These are phyloP conservation scores for Molorchus minor DNA, from an alignment of 2,888 invertebrate species.

Conservation along the genomic window DNA sequence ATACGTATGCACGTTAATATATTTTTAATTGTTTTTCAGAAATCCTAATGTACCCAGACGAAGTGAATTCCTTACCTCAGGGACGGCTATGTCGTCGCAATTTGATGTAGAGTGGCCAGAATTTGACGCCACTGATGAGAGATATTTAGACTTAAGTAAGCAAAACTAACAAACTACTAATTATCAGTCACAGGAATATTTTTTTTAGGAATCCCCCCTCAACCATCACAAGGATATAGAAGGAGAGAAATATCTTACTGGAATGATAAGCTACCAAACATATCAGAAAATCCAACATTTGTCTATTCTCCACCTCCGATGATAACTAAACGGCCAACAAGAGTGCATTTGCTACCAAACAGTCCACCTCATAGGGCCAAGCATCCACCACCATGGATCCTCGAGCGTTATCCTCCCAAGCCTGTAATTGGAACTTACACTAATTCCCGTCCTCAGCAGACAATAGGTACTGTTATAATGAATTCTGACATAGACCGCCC, in stretches of 20 bases:
- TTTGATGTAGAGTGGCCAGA: constrained; percentile 83
- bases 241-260: constrained; percentile 83
- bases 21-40: constrained; percentile 64
- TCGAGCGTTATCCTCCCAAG: background rate
- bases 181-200: background rate
- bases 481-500: too few species aligned
- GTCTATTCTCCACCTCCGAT: constrained; percentile 34
- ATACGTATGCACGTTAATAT: too few species aligned
- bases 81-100: constrained; percentile 73
- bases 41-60: constrained; percentile 80
- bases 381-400: constrained; percentile 10
- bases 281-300: constrained; percentile 62
- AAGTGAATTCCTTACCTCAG: constrained; percentile 71
- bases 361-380: constrained; percentile 8
- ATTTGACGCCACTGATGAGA: constrained; percentile 77
- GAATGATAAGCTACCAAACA: constrained; percentile 82
- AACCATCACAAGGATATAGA: constrained; percentile 78
- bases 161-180: too few species aligned
- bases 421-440: background rate
- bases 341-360: background rate
- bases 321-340: constrained; percentile 45
- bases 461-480: constrained; percentile 36
- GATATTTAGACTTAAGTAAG: constrained; percentile 81
- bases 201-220: constrained; percentile 78
- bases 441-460: background rate